Base-by-base conservation (phyloP, 2,797 vertebrate species). In the Acanthis flammea region DNA sequence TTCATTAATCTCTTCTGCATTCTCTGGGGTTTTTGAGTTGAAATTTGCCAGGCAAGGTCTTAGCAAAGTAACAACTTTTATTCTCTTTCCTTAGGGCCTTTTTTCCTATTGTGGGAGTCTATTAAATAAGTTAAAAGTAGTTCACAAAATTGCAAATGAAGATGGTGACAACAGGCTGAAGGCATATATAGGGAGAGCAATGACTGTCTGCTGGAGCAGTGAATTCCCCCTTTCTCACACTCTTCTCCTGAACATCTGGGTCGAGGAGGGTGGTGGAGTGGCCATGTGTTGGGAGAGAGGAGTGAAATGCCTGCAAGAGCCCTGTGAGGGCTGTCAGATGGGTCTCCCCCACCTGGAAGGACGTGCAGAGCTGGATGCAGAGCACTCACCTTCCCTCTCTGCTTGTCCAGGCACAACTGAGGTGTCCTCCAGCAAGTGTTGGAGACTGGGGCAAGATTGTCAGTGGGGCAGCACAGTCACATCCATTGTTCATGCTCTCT, bases 1-100 rank as follows among this genome's bases (percentile, higher is more conserved):
- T 96, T 95, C 94, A 97, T 96, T 97, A 96, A 94, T 90, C 91
- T 95, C 68, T 88, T 94, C 63, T 85, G 91, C 94, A 94, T 85
- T 95, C 93, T 95, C 89, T 86, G 48, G 95, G 88, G 94, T 68
- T 95, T 96, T 79, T 88, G 88, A 92, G 90, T 58, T 84, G 78
- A 96, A 96, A 95, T 50, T 95, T 92, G 75, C 94, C 83, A 93
- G 88, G 86, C 86, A 94, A 94, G 86, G 92, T 92, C 91, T 96
- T 92, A 95, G 90, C 55, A 89, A 94, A 93, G 92, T 70, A 95
- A 90, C 44, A 79, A 10, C 76, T 90, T 94, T 85, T 86, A 57
- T 86, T 92, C 88, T 72, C 57, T 91, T 95, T 94, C 96, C 92
- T 95, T 73, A 45, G 73, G 88, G 85, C 71, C 71, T 86, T 82